Conservation (phyloP, 2,113 vertebrate genomes). For the Serinus canaria region DNA sequence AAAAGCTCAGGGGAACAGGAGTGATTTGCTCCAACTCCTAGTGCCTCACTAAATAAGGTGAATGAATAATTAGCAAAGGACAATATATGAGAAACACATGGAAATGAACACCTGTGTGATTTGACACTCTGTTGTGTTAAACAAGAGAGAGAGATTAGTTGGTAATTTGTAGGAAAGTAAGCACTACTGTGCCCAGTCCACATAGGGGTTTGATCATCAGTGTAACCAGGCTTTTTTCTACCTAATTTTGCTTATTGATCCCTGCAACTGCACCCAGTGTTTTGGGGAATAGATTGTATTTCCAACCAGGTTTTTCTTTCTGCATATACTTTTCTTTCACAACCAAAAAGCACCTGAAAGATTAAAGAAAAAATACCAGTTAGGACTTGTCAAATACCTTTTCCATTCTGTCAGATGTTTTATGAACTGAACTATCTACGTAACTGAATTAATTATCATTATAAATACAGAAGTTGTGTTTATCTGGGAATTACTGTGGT, state of each 20-base stretch:
- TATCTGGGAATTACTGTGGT: constrained; percentile 35
- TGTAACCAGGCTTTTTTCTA: neutral
- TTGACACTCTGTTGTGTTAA: neutral
- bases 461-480: constrained; percentile 36
- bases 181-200: neutral
- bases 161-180: neutral
- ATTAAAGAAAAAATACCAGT: neutral
- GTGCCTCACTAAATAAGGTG: neutral
- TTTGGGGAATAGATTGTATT: neutral
- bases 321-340: neutral
- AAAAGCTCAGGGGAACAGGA: neutral
- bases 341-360: neutral
- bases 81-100: neutral
- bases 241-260: neutral
- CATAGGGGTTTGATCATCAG: fast-evolving
- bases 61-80: neutral
- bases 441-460: constrained; percentile 38
- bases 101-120: neutral
- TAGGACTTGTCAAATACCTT: constrained; percentile 56
- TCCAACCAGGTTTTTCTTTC: neutral
- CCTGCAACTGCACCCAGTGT: neutral
- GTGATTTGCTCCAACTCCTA: neutral
- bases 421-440: neutral
- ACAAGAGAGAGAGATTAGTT: neutral
- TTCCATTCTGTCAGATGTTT: constrained; percentile 47